Base-by-base conservation (phyloP, 1,140 invertebrate genomes). In the Drosophila mojavensis region DNA sequence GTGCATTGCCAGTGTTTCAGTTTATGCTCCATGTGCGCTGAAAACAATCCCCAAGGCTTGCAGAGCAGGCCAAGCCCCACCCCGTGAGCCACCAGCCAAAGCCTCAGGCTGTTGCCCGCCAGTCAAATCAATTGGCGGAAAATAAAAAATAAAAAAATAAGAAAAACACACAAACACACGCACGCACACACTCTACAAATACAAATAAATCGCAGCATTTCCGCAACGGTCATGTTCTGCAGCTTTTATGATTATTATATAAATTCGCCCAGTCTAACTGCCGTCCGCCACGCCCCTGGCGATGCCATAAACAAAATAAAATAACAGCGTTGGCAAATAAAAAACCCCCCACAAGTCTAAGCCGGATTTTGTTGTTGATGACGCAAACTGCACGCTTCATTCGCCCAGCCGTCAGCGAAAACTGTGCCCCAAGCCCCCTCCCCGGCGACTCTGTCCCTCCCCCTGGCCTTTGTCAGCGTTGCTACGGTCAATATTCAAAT, bases 241-340 rank as follows among this genome's bases (percentile, higher is more conserved):
- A 53, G 83, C 84, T 86, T 86, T 86, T 86, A 86, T 86, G 83
- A 89, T 86, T 86, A 86, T 86, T 86, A 86, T 86, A 86, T 79
- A 89, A 86, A 79, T 88, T 88, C 17, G 17, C 53, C 28, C 41
- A 13, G 36, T 30, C 17, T 17, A 10, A 47, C 24, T 9, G 51
- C 53, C 50, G 10, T 17, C 36, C 36, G 48, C 7, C 10, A 33
- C 47, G 15, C 61, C 48, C 71, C 78, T 75, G 70, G 79, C 73
- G 63, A 59, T 79, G 79, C 79, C 83, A 61, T 88, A 88, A 88
- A 73, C 75, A 73, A 81, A 79, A 63, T 72, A 62, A 76, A 65
- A 69, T 58, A 59, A 78, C 61, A 50, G 59, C 45, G 39, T 53
- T 60, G 58, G 60, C 82, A 88, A 88, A 85, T 79, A 85, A 79